phyloP scores from a whole-genome alignment of 37 sponge, comb jelly and placozoan genomes.

The Halichondria panicea region DNA sequence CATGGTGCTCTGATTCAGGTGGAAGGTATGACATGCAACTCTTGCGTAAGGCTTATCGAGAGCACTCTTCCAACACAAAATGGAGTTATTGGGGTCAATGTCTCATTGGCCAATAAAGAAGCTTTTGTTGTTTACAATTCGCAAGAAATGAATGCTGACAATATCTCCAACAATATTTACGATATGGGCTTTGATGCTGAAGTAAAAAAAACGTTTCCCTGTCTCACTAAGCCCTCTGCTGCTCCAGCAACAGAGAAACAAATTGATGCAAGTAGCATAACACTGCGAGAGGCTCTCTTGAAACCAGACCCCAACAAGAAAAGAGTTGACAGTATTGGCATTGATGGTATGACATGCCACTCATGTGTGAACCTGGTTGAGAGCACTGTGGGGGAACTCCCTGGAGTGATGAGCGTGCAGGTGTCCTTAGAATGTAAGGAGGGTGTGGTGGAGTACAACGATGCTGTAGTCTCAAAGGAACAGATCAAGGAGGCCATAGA shows the following conservation, averaged over 20 bases:
- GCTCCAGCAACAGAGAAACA: not conserved
- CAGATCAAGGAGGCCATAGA: conserved; percentile 33
- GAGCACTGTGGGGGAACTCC: conserved; percentile 38
- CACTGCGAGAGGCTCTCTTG: too few species aligned
- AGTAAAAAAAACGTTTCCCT: conserved; percentile 5
- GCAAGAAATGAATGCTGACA: not conserved
- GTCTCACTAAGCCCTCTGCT: too few species aligned
- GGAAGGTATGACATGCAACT: conserved; percentile 94
- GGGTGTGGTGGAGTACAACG: conserved; percentile 54
- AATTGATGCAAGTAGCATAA: too few species aligned
- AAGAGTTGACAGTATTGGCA: conserved; percentile 28
- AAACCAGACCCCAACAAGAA: not conserved
- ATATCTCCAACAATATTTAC: conserved; percentile 43
- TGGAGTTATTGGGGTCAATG: conserved; percentile 39
- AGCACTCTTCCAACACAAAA: conserved; percentile 29
- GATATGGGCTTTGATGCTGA: conserved; percentile 78
- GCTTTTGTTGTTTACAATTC: conserved; percentile 60
- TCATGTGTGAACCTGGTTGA: conserved; percentile 92
- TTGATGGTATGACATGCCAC: conserved; percentile 94
- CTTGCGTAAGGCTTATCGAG: conserved; percentile 92
- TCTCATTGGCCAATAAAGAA: conserved; percentile 56
- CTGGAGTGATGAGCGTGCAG: conserved; percentile 41
- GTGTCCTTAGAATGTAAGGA: conserved; percentile 59
- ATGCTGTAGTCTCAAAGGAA: conserved; percentile 4
- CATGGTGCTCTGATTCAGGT: conserved; percentile 56